Conservation (phyloP, 2,797 vertebrate species). For the Falco biarmicus region DNA sequence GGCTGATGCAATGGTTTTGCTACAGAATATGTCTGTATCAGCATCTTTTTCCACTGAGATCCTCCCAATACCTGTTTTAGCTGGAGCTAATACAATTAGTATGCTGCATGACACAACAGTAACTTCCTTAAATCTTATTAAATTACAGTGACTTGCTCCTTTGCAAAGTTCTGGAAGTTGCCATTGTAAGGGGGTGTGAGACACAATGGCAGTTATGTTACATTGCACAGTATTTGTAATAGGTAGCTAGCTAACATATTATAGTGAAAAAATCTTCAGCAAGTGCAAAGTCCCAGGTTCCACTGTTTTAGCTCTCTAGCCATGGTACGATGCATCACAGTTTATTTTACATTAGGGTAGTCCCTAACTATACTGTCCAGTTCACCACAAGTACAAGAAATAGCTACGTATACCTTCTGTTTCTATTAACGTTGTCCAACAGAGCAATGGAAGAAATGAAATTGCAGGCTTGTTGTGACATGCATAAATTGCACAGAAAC, state of each 20-base stretch:
- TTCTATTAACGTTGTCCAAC: background rate
- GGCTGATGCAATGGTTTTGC: background rate
- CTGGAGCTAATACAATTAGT: background rate
- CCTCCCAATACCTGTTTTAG: background rate
- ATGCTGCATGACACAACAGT: background rate
- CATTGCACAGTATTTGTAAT: background rate
- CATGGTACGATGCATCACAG: background rate
- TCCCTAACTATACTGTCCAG: background rate
- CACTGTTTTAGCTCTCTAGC: background rate
- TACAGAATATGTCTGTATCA: background rate
- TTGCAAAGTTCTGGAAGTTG: background rate
- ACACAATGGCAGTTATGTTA: background rate
- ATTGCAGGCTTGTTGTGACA: background rate
- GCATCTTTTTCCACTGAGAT: background rate
- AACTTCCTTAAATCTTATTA: background rate
- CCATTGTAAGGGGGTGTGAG: background rate
- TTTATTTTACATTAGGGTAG: background rate
- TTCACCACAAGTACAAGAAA: background rate
- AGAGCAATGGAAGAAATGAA: background rate
- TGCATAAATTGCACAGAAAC: background rate
- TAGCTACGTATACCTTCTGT: background rate
- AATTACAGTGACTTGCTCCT: background rate
- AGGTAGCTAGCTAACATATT: background rate
- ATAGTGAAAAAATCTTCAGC: background rate
- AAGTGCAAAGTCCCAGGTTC: background rate